Evolutionary conservation across 2,888 invertebrate species (phyloP), one percentile per base, ranked within the genome.

Genomic region (Salpingus planirostris): DNA sequence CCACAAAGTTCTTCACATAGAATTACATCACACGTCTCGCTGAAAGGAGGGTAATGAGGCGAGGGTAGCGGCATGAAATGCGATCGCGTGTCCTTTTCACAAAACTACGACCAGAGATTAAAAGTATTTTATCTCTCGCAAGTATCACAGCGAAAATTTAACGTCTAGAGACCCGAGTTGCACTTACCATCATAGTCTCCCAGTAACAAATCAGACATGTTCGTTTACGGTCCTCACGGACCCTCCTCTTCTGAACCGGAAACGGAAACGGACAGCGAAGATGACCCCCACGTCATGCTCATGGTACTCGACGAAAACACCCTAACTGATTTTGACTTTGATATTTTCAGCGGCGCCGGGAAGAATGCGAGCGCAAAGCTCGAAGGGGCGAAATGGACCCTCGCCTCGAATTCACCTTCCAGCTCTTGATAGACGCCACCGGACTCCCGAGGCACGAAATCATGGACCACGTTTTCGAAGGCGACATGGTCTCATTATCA

Each of bases 361-460:
- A 89, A 78, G 88, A 89, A 86, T 88, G 88, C 79, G 88, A 89
- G 69, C 75, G 88, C 50, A 88, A 88, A 58, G 88, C 88, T 8
- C 73, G 90, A 33, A 72, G 90, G 35, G 90, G 89, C 68, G 90
- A 90, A 64, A 90, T 90, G 84, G 90, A 90, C 66, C 88, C 89
- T 54, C 74, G 90, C 40, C 66, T 90, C 72, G 90, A 90, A 68
- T 90, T 88, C 66, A 81, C 87, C 36, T 89, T 90, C 67, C 89
- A 90, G 59, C 73, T 89, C 28, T 71, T 90, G 44, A 84, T 88
- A 59, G 88, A 89, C 53, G 85, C 82, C 29, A 88, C 88, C 0
- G 81, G 81, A 10, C 66, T 90, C 29, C 78, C 83, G 0, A 66
- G 89, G 15, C 82, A 86, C 61, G 84, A 88, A 53, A 81, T 90